Base-by-base conservation (phyloP, 2,888 invertebrate species). In the Oligia strigilis region DNA sequence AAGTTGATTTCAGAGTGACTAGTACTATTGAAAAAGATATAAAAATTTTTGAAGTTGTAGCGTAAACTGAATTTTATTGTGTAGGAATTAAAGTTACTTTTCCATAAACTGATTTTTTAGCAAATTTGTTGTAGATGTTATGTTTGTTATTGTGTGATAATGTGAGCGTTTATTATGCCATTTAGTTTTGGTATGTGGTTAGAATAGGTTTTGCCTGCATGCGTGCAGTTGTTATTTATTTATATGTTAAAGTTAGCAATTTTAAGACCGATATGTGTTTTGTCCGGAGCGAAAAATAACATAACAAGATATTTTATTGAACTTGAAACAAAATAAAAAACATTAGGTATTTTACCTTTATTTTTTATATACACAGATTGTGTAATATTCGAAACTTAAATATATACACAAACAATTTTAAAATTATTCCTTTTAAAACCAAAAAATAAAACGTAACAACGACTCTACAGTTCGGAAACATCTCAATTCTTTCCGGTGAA, bases 401-500 rank as follows among this genome's bases (percentile, higher is more conserved):
- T 6, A 29, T 6, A 29, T 14, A 69, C 19, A 5, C 19, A 11
- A 11, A 46, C 5, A 29, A 69, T 11, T 29, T 46, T 43, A 13
- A 14, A 43, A n/a, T 43, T 2, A 43, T 17, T 4, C 19, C 19
- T 36, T 23, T 4, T 5, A 5, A 14, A 0, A 74, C 1, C 19
- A 73, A 49, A 80, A 73, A 55, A 60, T 65, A 71, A 43, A 49
- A 6, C 36, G 9, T 23, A 86, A 88, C 49, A 79, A 52, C 91
- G 81, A 87, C 93, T 94, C 94, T 82, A 93, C 73, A 40, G 62
- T 77, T 76, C 74, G 67, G 36, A 82, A 78, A 55, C 62, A 55
- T 36, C 87, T 71, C 83, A 94, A 88, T 94, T 83, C 92, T 91
- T 89, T 92, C 91, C 92, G 92, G 91, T 91, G 87, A 84, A 82